phyloP scores from a whole-genome alignment of 1,140 invertebrate species.

The Stratiolaelaps scimitus region DNA sequence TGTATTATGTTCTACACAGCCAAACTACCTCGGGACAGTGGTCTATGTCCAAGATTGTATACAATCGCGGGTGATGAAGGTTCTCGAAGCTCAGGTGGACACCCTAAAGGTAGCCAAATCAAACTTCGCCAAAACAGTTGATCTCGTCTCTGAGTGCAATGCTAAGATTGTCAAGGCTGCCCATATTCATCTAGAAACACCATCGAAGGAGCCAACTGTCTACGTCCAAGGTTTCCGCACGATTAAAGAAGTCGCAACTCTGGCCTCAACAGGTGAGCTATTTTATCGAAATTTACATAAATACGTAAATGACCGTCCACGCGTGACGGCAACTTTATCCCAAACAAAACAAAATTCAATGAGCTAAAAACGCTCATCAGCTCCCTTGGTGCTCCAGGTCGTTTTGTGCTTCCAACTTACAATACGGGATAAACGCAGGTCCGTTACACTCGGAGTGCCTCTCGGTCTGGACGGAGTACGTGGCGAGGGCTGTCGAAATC shows the following conservation, averaged over 20 bases:
- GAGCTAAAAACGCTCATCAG: background rate
- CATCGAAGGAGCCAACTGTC: background rate
- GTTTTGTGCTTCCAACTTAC: background rate
- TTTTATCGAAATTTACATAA: too few relatives aligned
- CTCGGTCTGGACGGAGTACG: slow-evolving; percentile 25
- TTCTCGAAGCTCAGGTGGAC: background rate
- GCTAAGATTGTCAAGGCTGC: background rate
- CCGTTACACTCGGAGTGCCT: slow-evolving; percentile 11
- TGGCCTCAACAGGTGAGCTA: background rate
- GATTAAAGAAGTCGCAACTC: background rate
- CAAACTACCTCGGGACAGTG: slow-evolving; percentile 7
- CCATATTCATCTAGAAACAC: background rate
- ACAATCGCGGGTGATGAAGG: background rate
- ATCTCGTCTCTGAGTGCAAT: background rate
- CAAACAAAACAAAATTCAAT: too few relatives aligned
- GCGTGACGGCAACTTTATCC: too few relatives aligned
- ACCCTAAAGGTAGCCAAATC: background rate
- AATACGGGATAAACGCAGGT: background rate
- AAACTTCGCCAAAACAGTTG: slow-evolving; percentile 22
- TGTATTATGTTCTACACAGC: background rate
- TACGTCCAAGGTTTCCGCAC: slow-evolving; percentile 14
- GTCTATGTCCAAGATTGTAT: slow-evolving; percentile 9
- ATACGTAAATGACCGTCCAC: too few relatives aligned
- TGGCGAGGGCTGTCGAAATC: background rate
- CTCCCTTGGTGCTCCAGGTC: background rate